Evolutionary conservation across 2,113 vertebrate species (phyloP), one percentile per base, ranked within the genome.

Genomic region (Chlamydotis undulata): DNA sequence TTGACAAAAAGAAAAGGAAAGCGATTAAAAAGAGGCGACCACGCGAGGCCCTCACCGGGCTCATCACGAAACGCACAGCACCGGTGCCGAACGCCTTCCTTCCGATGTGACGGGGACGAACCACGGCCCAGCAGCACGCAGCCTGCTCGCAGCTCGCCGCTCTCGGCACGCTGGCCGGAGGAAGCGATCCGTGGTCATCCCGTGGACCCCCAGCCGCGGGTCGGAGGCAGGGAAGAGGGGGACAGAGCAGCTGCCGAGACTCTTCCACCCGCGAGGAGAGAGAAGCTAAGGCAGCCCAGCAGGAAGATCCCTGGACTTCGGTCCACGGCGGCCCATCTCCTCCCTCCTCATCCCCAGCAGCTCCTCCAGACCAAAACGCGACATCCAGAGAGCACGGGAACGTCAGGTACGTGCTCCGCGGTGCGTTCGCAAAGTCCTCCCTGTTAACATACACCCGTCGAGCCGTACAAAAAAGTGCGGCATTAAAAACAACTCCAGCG

Each of bases 351-450:
- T 10, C 43, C 81, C n/a, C 69, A 53, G 5, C 25, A 29, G 73
- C 55, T 87, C 63, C 90, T 13, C 11, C 29, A 49, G 31, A 7
- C 59, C 3, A 9, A 29, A 28, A 25, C 6, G 5, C 55, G 28
- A 10, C 37, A 16, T 10, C n/a, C 77, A 64, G 14, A 84, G 83
- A 45, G 53, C 55, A 55, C 0, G 0, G 47, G 26, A 64, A 47
- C 73, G 8, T 3, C 26, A 45, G 70, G 67, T 9, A 19, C 3
- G 5, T 8, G 70, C 26, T 57, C 25, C 37, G 16, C 7, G 1
- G 64, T 0, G 7, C 14, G 2, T 7, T n/a, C n/a, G 6, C 0
- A 0, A 15, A 35, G 49, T 6, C 37, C 43, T 8, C 45, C 43
- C 37, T 7, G 28, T 11, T 3, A 69, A 45, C 25, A 2, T 19